Evolutionary conservation across 92 coral and sea anemone species (phyloP), one percentile per base, ranked within the genome.

Genomic region (Parazoanthus atlanticus): DNA sequence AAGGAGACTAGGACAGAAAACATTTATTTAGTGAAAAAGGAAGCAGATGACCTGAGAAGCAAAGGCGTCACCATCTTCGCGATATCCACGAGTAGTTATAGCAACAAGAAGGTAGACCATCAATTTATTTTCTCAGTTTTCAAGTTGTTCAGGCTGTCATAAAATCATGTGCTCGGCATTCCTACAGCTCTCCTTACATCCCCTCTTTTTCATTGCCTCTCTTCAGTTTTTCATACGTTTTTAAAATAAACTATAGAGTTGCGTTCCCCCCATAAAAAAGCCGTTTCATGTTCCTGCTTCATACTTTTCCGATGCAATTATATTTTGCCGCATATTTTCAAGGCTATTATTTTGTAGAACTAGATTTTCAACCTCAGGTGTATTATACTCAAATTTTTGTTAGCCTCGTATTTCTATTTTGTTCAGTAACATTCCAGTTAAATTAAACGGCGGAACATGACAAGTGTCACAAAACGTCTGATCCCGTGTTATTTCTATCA

Each of bases 11-110:
- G 52, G n/a, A n/a, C n/a, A n/a, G n/a, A n/a, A 56, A 8, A 80
- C 47, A 0, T 26, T 0, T 9, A 21, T 17, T 12, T 19, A 17
- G 85, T 80, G 85, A 80, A 56, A 38, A 6, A 34, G 30, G 71
- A 30, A 32, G 85, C 85, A 30, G 85, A 80, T 21, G 70, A 32
- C 19, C 46, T 80, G n/a, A 80, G 85, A 58, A 21, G 70, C 25
- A 80, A 80, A 56, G 85, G 85, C 33, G 32, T 80, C 46, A 21
- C 2, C 72, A 58, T 80, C 72, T 80, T 56, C 13, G 85, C 43
- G 26, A 58, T 80, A 30, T 56, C 85, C 30, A 80, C 54, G 46
- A 56, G 31, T n/a, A 25, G 1, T 21, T 8, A 74, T 41, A 74
- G 29, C 79, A 36, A 74, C 29, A 36, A 34, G n/a, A 10, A 36